A percentile compares a stretch with the other conserved stretches of the same genome.
Conservation (phyloP, 2,797 vertebrate species). For the Chelon auratus region DNA sequence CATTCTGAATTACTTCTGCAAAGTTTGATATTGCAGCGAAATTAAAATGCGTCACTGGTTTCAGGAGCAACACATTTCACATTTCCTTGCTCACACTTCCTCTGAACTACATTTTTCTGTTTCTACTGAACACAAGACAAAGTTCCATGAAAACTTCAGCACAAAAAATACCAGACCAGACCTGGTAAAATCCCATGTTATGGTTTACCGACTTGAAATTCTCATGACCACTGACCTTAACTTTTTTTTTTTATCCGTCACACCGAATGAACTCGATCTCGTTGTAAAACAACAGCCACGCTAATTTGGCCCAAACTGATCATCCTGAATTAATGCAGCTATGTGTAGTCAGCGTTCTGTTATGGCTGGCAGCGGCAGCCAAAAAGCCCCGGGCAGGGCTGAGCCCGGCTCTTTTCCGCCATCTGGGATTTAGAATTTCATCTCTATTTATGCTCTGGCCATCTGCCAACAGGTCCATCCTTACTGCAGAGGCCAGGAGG, state of each 20-base stretch:
- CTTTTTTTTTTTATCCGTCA: constrained; percentile 8
- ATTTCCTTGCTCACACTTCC: constrained; percentile 43
- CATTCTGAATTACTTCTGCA: constrained; percentile 14
- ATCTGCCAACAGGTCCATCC: constrained; percentile 65
- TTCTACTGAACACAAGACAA: constrained; percentile 37
- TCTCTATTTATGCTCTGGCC: constrained; percentile 75
- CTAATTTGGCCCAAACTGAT: constrained; percentile 49
- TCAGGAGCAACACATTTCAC: constrained; percentile 42
- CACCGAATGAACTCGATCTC: constrained; percentile 29
- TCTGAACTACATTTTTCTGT: constrained; percentile 31
- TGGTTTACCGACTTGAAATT: constrained; percentile 14
- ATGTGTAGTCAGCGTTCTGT: constrained; percentile 51
- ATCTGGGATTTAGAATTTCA: constrained; percentile 73
- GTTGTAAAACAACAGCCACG: constrained; percentile 34
- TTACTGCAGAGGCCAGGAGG: constrained; percentile 59
- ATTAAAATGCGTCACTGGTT: constrained; percentile 44
- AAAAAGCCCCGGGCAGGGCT: constrained; percentile 49
- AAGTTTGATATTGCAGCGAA: constrained; percentile 34
- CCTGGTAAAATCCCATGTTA: background rate
- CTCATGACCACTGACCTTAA: background rate
- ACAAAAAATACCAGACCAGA: background rate
- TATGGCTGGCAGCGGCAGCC: constrained; percentile 45
- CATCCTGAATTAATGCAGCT: constrained; percentile 56
- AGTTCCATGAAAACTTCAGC: constrained; percentile 14
- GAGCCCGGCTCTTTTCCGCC: constrained; percentile 56